phyloP scores from a whole-genome alignment of 2,797 vertebrate species.

The Loriculus beryllinus region DNA sequence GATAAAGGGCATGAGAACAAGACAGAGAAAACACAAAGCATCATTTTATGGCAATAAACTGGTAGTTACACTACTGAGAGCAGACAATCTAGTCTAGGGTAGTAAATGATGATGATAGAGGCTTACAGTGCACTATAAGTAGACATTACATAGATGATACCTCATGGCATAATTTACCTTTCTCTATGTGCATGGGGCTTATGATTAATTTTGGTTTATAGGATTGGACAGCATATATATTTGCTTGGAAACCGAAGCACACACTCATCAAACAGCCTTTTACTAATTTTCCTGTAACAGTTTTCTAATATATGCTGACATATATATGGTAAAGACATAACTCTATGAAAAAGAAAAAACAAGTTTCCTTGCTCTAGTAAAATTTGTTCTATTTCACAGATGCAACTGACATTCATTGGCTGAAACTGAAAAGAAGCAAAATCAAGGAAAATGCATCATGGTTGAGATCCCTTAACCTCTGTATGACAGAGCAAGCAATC shows the following conservation, averaged over 20 bases:
- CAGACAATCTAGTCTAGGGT: neutral
- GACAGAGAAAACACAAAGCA: neutral
- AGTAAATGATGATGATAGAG: neutral
- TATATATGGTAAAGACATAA: neutral
- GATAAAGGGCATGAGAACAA: neutral
- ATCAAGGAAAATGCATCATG: neutral
- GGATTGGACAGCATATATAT: neutral
- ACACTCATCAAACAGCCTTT: neutral
- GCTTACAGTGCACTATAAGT: neutral
- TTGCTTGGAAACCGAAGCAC: neutral
- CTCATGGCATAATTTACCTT: neutral
- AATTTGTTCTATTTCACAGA: neutral
- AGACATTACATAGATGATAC: neutral
- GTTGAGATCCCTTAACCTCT: neutral
- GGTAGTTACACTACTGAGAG: neutral
- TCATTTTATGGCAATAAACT: neutral
- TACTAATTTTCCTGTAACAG: neutral
- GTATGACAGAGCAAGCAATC: neutral
- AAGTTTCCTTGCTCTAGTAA: neutral
- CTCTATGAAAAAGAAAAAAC: neutral
- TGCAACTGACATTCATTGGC: neutral
- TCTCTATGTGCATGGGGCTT: neutral
- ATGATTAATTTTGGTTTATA: neutral
- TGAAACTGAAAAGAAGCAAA: neutral
- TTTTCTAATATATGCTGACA: neutral